These are phyloP conservation scores for Sebastes trivittatus DNA, from an alignment of 2,797 vertebrate genomes.

Conservation along the genomic window DNA sequence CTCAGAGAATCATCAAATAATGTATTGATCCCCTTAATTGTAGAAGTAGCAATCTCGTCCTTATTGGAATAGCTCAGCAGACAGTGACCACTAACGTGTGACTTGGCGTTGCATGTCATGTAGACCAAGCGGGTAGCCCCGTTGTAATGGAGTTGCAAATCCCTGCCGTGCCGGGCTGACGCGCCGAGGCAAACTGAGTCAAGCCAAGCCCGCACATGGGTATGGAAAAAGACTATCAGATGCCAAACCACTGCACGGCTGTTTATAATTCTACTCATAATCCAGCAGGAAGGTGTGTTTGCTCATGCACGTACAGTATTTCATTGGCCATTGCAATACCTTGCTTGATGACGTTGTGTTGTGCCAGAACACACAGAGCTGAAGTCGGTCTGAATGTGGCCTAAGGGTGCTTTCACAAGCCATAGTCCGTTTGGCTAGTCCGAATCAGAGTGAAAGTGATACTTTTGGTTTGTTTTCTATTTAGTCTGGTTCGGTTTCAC, in stretches of 20 bases:
- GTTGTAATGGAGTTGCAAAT: too few species aligned
- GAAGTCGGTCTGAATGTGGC: not conserved
- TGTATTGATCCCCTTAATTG: conserved; percentile 72
- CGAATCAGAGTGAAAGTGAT: not conserved
- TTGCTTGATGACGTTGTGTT: not conserved
- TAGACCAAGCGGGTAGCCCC: too few species aligned
- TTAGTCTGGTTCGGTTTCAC: too few species aligned
- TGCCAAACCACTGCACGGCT: not conserved
- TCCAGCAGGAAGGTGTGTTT: not conserved
- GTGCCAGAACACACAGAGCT: not conserved
- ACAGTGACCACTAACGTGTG: not conserved
- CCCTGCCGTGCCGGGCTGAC: too few species aligned
- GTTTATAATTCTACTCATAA: not conserved
- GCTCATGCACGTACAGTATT: not conserved
- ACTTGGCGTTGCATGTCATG: not conserved
- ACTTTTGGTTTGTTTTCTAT: too few species aligned
- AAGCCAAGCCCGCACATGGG: too few species aligned
- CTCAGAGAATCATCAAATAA: conserved; percentile 60
- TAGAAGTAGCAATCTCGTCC: conserved; percentile 27
- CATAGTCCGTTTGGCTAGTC: not conserved
- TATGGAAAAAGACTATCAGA: not conserved
- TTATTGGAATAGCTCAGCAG: conserved; percentile 29
- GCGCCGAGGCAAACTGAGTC: not conserved
- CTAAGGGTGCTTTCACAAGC: not conserved
- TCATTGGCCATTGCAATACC: not conserved